Evolutionary conservation across 2,888 invertebrate genomes (phyloP), one percentile per base, ranked within the genome.

Genomic region (Coleophora deauratella): DNA sequence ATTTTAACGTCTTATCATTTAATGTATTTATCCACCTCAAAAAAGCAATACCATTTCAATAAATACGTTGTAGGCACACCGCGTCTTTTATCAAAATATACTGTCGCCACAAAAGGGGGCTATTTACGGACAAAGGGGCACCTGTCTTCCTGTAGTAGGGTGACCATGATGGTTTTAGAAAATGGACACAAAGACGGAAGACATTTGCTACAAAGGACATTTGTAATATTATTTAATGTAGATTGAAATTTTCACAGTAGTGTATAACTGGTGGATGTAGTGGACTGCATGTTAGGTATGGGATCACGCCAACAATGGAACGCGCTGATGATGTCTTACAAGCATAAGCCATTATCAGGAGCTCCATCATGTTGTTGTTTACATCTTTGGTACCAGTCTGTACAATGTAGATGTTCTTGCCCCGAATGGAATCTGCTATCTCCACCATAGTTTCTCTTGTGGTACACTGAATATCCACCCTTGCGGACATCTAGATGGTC

Each of bases 331-430:
- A 98, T 2, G 99, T 99, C 80, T 97, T 98, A 77, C 99, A 99
- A 33, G 99, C 99, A 72, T 99, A 99, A 3, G 99, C 98, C 94
- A 99, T 96, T 48, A 99, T 98, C 56, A 99, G 86, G 54, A 99
- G 86, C 73, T 99, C 99, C 99, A 99, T 99, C 53, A 99, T 97
- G 67, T 98, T 97, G 75, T 99, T 99, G 82, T 99, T 99, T 9
- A 98, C 97, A 89, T 99, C 98, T 97, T 98, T 98, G 30, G 97
- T 95, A 51, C 98, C 99, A 31, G 99, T 98, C 82, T 99, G 99
- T 56, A 99, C 93, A 50, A 99, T 98, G 74, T 97, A 99, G 52
- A 99, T 96, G 80, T 99, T 98, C 79, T 98, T 98, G 46, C 98
- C 98, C 54, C 99, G 90, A 28, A 99, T 97, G 4, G 98, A 99